Base-by-base conservation (phyloP, 2,113 vertebrate species). In the Cyprinus carpio region DNA sequence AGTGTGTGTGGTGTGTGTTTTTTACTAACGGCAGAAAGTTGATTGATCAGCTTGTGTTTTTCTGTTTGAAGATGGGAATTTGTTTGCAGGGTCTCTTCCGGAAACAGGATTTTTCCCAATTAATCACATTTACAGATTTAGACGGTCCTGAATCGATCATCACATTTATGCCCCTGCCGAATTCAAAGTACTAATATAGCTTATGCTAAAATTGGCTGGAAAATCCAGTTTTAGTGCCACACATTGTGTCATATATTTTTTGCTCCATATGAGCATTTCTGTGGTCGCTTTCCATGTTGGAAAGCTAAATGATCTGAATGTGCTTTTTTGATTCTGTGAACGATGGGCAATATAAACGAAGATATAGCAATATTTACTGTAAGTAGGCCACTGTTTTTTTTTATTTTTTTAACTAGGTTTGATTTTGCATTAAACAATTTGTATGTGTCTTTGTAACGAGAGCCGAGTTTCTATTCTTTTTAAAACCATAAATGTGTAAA, bases 131-230 rank as follows among this genome's bases (percentile, higher is more conserved):
- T 97, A 91, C 96, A 95, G 96, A 97, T 97, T 97, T 94, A 94
- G 81, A 82, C 91, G 88, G 88, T 84, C 88, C 91, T 80, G 94
- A 98, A 98, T 98, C 94, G 96, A 97, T 97, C 94, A 92, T 85
- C 89, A 89, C 87, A 83, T 92, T 92, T 92, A 81, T 56, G 91
- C 86, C 88, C 88, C 86, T 75, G 71, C 75, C 81, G 92, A 94
- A 96, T 98, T 98, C 97, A 95, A 96, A n/a, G n/a, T 97, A 93
- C 94, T 97, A 98, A 98, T 95, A 88, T 90, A 75, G n/a, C 92
- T 98, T 97, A 92, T 90, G 85, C 91, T 93, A 92, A 93, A n/a
- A n/a, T n/a, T 92, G 90, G 93, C 91, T 89, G 88, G 80, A 95
- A 95, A 96, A 97, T 96, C 96, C 96, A 95, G 92, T 97, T 97